Evolutionary conservation across 1,140 invertebrate species (phyloP).

Genomic region (Sitobion miscanthi): DNA sequence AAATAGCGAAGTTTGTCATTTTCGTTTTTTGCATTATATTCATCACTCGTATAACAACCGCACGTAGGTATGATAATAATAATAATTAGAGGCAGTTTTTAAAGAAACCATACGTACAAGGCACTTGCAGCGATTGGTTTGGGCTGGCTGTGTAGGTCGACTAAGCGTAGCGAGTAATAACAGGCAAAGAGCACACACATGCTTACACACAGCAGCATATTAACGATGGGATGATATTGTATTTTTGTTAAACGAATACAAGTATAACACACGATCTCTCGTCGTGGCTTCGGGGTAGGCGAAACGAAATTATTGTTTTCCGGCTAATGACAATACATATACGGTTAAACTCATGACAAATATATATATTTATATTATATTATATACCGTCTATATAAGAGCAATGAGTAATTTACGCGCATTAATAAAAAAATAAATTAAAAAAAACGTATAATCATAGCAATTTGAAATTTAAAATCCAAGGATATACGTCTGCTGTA

Average conservation of each 20-base stretch:
- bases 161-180: background rate
- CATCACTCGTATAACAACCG: background rate
- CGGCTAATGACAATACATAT: background rate
- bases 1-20: background rate
- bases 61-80: background rate
- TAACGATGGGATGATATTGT: background rate
- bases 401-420: background rate
- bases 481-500: background rate
- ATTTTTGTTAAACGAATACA: background rate
- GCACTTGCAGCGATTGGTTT: background rate
- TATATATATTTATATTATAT: background rate
- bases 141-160: background rate
- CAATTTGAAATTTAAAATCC: slow-evolving; percentile 10
- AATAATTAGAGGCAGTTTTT: background rate
- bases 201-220: background rate
- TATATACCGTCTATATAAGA: background rate
- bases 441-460: background rate
- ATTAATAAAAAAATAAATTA: background rate
- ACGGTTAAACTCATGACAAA: background rate
- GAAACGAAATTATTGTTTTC: background rate
- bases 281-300: background rate
- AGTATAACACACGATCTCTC: slow-evolving; percentile 6
- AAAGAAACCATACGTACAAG: background rate
- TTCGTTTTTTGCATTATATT: background rate
- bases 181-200: background rate